Conservation (phyloP, 2,113 vertebrate genomes). For the Leucosticte australis region DNA sequence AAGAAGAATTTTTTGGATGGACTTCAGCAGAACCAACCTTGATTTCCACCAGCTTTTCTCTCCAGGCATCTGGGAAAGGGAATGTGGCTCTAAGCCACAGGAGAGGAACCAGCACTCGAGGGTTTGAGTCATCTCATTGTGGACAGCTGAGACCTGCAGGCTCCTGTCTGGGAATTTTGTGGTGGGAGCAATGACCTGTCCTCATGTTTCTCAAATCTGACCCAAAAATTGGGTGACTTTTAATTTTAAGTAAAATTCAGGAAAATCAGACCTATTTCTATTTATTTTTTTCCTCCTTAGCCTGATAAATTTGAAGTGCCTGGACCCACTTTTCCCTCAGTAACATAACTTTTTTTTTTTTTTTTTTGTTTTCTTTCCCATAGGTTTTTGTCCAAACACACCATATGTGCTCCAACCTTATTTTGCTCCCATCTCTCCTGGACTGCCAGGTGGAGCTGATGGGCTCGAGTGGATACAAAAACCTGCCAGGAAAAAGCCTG, state of each 20-base stretch:
- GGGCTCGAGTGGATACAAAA: background rate
- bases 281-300: background rate
- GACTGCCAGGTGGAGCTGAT: background rate
- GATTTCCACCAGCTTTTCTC: background rate
- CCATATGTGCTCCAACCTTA: background rate
- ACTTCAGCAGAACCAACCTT: background rate
- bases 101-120: accelerated
- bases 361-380: background rate
- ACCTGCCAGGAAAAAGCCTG: background rate
- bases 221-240: background rate
- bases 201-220: background rate
- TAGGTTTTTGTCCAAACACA: background rate
- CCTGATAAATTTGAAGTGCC: background rate
- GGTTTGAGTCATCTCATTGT: background rate
- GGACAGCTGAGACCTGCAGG: background rate
- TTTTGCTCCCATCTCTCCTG: background rate
- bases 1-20: background rate
- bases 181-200: background rate
- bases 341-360: background rate
- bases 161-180: background rate
- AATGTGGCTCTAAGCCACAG: background rate
- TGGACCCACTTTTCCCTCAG: background rate
- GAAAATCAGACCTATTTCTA: background rate
- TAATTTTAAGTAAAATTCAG: background rate
- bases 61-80: background rate